Evolutionary conservation across 2,113 vertebrate genomes (phyloP).

Genomic region (Pycnonotus jocosus): DNA sequence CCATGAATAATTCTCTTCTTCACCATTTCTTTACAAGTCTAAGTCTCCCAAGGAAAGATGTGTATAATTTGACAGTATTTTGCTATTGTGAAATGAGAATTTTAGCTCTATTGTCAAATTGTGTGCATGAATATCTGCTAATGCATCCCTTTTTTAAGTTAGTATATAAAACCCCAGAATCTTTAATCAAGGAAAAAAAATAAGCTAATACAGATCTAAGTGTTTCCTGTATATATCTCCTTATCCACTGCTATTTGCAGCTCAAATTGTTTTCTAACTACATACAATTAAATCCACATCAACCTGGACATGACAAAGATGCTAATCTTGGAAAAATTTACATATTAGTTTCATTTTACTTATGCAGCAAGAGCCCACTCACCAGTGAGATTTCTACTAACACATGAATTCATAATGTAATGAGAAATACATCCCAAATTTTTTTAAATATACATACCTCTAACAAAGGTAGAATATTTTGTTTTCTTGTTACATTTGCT

Average conservation of each 20-base stretch:
- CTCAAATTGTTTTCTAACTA: neutral
- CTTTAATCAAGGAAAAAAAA: neutral
- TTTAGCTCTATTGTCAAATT: neutral
- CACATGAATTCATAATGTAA: neutral
- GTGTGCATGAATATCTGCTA: neutral
- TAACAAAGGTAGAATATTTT: neutral
- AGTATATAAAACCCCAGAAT: neutral
- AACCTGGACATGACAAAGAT: neutral
- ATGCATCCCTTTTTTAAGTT: neutral
- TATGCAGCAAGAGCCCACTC: neutral
- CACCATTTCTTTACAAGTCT: neutral
- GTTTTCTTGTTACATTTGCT: neutral
- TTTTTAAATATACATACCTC: neutral
- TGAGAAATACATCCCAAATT: neutral
- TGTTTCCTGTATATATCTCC: neutral
- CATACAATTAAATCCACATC: neutral
- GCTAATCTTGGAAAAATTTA: neutral
- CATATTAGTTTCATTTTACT: neutral
- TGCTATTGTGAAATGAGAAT: neutral
- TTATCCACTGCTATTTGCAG: neutral
- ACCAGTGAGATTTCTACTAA: neutral
- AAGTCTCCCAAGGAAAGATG: neutral
- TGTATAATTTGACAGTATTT: slow-evolving; percentile 17
- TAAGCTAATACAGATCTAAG: neutral
- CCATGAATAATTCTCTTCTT: neutral